Evolutionary conservation across 2,113 vertebrate species (phyloP).

Genomic region (Eulacestoma nigropectus): DNA sequence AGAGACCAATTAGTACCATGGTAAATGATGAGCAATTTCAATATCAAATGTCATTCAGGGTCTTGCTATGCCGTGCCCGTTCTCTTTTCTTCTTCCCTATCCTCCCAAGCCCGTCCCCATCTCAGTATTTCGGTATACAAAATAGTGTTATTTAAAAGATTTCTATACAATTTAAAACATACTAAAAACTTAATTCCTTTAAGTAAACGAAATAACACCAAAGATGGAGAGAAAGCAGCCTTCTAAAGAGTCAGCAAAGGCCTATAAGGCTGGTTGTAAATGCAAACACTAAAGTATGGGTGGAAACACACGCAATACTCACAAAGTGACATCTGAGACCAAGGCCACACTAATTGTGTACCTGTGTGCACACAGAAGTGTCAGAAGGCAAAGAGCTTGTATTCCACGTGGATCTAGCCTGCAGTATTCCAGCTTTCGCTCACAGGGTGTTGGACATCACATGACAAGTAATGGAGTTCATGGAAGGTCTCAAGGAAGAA

Average conservation of each 20-base stretch:
- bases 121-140: not conserved
- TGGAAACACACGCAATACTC: rapidly evolving
- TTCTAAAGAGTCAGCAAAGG: not conserved
- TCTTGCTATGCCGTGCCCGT: not conserved
- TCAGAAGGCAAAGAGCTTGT: not conserved
- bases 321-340: not conserved
- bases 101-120: rapidly evolving
- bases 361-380: too few relatives aligned
- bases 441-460: not conserved
- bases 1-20: slow-evolving; percentile 6
- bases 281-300: not conserved
- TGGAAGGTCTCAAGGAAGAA: not conserved
- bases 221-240: not conserved
- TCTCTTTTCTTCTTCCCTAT: not conserved
- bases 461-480: too few relatives aligned
- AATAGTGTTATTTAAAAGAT: not conserved
- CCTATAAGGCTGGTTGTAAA: not conserved
- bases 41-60: not conserved
- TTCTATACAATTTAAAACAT: not conserved
- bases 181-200: not conserved
- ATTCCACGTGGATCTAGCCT: not conserved
- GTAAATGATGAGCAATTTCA: slow-evolving; percentile 24
- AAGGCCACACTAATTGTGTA: too few relatives aligned
- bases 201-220: not conserved
- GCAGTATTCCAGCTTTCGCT: rapidly evolving